Conservation (phyloP, 2,888 invertebrate genomes). For the Hirudinaria manillensis region DNA sequence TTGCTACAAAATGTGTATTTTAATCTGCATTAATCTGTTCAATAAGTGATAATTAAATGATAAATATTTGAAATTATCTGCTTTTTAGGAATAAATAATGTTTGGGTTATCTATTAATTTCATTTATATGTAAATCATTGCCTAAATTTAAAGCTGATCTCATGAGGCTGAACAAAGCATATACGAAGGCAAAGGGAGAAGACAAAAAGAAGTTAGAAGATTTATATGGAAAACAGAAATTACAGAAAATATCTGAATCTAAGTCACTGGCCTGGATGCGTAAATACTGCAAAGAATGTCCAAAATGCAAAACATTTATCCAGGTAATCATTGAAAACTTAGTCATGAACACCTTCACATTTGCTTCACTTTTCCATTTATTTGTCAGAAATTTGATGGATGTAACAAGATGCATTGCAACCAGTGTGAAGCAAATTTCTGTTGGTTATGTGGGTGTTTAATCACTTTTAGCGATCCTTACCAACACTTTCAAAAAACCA, state of each 20-base stretch:
- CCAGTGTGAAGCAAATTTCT: slow-evolving; percentile 62
- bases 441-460: slow-evolving; percentile 60
- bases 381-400: slow-evolving; percentile 57
- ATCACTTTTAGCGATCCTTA: slow-evolving; percentile 60
- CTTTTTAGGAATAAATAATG: not conserved
- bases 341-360: not conserved
- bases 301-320: not conserved
- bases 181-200: not conserved
- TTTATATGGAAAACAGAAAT: not conserved
- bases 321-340: not conserved
- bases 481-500: too few relatives aligned
- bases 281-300: not conserved
- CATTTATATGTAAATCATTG: not conserved
- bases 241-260: not conserved
- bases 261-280: not conserved
- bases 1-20: too few relatives aligned
- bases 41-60: too few relatives aligned
- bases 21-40: too few relatives aligned
- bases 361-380: not conserved
- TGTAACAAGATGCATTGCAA: slow-evolving; percentile 68
- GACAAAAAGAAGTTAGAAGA: not conserved
- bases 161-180: not conserved
- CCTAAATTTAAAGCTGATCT: not conserved
- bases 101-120: not conserved
- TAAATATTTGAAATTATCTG: too few relatives aligned